Evolutionary conservation across 2,888 invertebrate species (phyloP), one percentile per base, ranked within the genome.

Genomic region (Steromphala cineraria): DNA sequence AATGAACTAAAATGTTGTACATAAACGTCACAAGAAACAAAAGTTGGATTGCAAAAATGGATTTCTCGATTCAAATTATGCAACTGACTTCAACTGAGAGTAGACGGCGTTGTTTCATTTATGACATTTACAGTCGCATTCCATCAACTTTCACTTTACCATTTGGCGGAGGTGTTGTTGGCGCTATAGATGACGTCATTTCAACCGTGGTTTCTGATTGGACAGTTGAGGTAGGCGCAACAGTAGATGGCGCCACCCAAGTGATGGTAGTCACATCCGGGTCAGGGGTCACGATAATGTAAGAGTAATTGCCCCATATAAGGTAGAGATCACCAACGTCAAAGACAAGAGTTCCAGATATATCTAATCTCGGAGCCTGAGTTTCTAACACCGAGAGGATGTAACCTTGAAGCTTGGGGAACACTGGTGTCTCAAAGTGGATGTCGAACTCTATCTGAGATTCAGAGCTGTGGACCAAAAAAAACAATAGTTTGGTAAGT

Each of bases 321-420:
- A 80, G 75, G 53, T 80, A 75, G 1, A 80, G 62, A 46, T 80
- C 80, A 19, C 80, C 80, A 0, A 80, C 74, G 56, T 80, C 75
- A 74, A 80, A 36, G 15, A 80, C 80, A 19, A 36, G 53, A 56
- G 74, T 56, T 10, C 55, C 74, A 15, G 80, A 80, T 19, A 80
- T 80, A 28, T 80, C 75, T 24, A 80, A 40, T n/a, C 53, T 74
- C 15, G 80, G 56, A 0, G 80, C 74, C 46, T 74, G 36, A 3
- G 55, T 40, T 40, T 80, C 80, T 10, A 80, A 36, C 15, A 80
- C 75, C 3, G 21, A 46, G 24, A 80, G 36, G n/a, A 80, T 75
- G 56, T 80, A 62, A 28, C 53, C 53, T 15, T 67, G 67, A n/a
- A 80, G 80, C 4, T 53, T 67, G 10, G 80, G 80, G 17, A 52